Base-by-base conservation (phyloP, 2,797 vertebrate genomes). In the Pampus argenteus region DNA sequence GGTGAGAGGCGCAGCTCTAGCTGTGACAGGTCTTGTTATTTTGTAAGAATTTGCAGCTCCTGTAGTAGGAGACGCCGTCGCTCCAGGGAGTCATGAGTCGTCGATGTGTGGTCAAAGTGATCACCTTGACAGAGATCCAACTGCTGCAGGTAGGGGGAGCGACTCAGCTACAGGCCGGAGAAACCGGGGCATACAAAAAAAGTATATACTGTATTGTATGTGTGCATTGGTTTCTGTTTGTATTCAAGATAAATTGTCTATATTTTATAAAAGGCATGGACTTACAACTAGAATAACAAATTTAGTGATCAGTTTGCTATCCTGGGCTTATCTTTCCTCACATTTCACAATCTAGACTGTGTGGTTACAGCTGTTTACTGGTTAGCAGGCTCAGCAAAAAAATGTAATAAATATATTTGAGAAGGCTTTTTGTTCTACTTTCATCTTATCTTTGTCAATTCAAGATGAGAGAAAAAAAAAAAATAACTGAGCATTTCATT, bases 111-210 rank as follows among this genome's bases (percentile, higher is more conserved):
- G 85, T 94, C 89, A 90, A 95, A 88, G 88, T 95, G 91, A 92
- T 95, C 91, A 94, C 94, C 74, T 71, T 95, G 86, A 92, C 92
- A 81, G 91, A 95, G 93, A 91, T 95, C 75, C 94, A 96, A 52
- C 91, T 94, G 76, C 81, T 94, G 60, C 91, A 78, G 86, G 94
- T 95, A 96, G 83, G 90, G 40, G 62, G 17, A 6, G 78, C 13
- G 2, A 54, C 44, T 70, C 34, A 28, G 22, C 49, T 61, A 26
- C 20, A 36, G 25, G 44, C 63, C 38, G 0, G 51, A 40, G 17
- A 44, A 29, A 58, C 52, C 2, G 2, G 48, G 1, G 13, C 1
- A 22, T 18, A 51, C 60, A 71, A 71, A 74, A 72, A 59, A 23
- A 10, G 7, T 20, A 14, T 57, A 10, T 47, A 56, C n/a, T 63